Evolutionary conservation across 2,888 invertebrate species (phyloP), one percentile per base, ranked within the genome.

Genomic region (Caenorhabditis afra): DNA sequence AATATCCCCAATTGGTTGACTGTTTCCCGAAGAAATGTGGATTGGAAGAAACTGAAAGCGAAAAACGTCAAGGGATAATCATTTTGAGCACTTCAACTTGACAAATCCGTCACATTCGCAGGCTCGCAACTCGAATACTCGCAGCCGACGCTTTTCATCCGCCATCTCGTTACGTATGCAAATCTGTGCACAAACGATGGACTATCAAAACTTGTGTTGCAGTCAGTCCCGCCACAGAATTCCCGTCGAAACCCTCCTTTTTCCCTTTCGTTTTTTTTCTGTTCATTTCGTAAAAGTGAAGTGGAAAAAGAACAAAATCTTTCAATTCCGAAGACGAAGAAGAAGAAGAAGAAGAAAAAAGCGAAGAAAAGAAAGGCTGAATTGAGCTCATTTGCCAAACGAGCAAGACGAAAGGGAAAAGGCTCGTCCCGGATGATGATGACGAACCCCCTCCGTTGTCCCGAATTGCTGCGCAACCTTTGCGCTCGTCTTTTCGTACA

Each of bases 301-400:
- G n/a, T n/a, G 8, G 39, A 39, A 12, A 44, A 44, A 44, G 44
- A 44, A 44, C 16, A 44, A 12, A n/a, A 44, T n/a, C 16, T 44
- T 44, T 44, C 44, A 44, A 29, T 29, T 29, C 29, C 29, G 4
- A 29, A 29, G 29, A n/a, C n/a, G n/a, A n/a, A n/a, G 39, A 39
- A 39, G 39, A 12, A 39, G 12, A 10, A 12, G 7, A 7, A 10
- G 8, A 12, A 39, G 39, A 39, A 29, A 29, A 29, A 23, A 23
- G n/a, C 52, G 35, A 53, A 29, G 35, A 53, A 53, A 37, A 53
- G 29, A 29, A 29, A 5, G 29, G 7, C 64, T 73, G 64, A 73
- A 73, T 73, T 57, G 73, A 73, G 73, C 73, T 73, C 58, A 73
- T 73, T 73, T 64, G 23, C 49, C 41, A 64, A 58, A 73, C 57